Conservation (phyloP, 2,113 vertebrate species). For the Piprites chloris region DNA sequence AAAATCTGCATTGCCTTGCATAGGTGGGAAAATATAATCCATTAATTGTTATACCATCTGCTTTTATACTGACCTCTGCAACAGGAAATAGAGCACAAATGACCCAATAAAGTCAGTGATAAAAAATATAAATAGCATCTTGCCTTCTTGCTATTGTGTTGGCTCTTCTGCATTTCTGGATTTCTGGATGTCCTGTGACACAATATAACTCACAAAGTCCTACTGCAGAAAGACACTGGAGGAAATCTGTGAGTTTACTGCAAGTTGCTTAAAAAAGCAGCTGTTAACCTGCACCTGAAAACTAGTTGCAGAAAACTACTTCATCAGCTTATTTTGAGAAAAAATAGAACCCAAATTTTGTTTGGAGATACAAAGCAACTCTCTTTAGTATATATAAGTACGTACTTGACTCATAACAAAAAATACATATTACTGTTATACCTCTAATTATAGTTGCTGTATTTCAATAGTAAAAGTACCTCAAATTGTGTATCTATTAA, state of each 20-base stretch:
- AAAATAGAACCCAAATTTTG: background rate
- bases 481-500: background rate
- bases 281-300: background rate
- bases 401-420: background rate
- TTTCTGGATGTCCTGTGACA: background rate
- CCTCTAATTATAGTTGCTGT: background rate
- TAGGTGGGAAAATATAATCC: background rate
- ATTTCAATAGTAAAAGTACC: background rate
- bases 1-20: background rate
- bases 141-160: slow-evolving; percentile 1
- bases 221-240: background rate
- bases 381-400: background rate
- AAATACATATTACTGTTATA: background rate
- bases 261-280: background rate
- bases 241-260: background rate
- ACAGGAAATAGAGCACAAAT: slow-evolving; percentile 6
- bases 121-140: slow-evolving; percentile 36
- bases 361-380: background rate
- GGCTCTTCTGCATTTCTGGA: background rate
- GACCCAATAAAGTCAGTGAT: background rate
- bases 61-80: background rate
- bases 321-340: background rate
- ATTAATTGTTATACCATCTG: slow-evolving; percentile 19
- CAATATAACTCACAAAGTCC: background rate
- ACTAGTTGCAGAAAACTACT: background rate